Evolutionary conservation across 2,113 vertebrate species (phyloP).

Genomic region (Oncorhynchus kisutch): DNA sequence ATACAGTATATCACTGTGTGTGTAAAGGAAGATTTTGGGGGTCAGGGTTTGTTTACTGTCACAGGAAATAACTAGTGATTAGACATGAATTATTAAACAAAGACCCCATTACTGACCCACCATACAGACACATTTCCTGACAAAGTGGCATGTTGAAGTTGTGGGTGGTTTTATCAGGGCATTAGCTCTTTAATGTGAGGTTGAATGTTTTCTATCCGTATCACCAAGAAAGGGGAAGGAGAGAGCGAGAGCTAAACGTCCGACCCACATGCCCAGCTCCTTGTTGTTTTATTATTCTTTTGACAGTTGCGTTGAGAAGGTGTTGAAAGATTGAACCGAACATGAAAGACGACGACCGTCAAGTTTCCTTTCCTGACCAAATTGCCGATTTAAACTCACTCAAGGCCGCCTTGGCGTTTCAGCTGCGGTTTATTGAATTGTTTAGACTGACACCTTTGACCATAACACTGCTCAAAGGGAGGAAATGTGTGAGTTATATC

Average conservation of each 20-base stretch:
- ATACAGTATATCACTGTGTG: conserved; percentile 15
- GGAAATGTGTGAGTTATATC: conserved; percentile 71
- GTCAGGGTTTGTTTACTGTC: conserved; percentile 16
- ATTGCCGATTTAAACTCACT: conserved; percentile 66
- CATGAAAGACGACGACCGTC: conserved; percentile 78
- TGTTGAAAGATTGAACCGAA: conserved; percentile 85
- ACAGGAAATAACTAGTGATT: conserved; percentile 73
- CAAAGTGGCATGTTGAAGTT: conserved; percentile 73
- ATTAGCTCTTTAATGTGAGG: conserved; percentile 74
- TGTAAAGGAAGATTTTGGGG: background rate
- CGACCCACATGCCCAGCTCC: conserved; percentile 74
- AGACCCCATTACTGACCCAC: conserved; percentile 75
- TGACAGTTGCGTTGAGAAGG: conserved; percentile 72
- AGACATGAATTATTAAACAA: conserved; percentile 69
- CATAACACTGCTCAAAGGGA: conserved; percentile 74
- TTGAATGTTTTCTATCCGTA: conserved; percentile 69
- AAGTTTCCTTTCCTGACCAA: conserved; percentile 43
- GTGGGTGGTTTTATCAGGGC: conserved; percentile 65
- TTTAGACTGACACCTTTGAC: conserved; percentile 83
- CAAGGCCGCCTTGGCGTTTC: conserved; percentile 32
- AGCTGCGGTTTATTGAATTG: conserved; percentile 77
- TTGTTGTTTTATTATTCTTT: conserved; percentile 82
- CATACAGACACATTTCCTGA: conserved; percentile 58
- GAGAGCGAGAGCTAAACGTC: conserved; percentile 62
- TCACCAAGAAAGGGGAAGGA: conserved; percentile 73